Conservation (phyloP, 2,113 vertebrate genomes). For the Mormoops blainvillei region DNA sequence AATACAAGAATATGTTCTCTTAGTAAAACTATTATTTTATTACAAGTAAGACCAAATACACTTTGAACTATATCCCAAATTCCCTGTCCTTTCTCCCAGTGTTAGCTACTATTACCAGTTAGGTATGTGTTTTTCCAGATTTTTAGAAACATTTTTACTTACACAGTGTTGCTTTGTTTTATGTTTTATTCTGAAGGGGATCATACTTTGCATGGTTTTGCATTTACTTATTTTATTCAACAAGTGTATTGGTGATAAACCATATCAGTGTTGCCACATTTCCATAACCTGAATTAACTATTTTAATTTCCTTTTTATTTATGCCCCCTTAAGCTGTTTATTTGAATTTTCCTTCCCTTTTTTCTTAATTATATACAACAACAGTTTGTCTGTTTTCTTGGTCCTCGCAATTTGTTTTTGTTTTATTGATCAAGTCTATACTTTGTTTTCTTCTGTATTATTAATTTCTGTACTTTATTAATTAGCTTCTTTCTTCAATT, state of each 20-base stretch:
- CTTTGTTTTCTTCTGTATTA: neutral
- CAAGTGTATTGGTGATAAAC: neutral
- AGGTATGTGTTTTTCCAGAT: neutral
- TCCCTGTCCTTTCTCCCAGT: neutral
- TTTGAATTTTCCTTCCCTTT: neutral
- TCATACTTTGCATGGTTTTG: neutral
- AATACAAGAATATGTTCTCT: neutral
- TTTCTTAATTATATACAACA: neutral
- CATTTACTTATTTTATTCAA: neutral
- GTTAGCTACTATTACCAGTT: neutral
- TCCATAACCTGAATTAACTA: neutral
- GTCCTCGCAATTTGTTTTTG: neutral
- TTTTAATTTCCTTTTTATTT: neutral
- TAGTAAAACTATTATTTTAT: conserved; percentile 10
- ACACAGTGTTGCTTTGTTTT: neutral
- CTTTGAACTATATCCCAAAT: neutral
- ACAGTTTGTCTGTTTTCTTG: neutral
- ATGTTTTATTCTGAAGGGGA: neutral
- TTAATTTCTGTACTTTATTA: neutral
- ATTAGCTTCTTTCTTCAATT: neutral
- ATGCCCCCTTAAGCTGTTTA: neutral
- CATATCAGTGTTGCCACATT: neutral
- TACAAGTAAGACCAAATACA: neutral
- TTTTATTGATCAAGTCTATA: neutral
- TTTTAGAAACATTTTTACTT: neutral